Percentiles rank a stretch among this genome's conserved stretches.
These are phyloP conservation scores for Hylia prasina DNA, from an alignment of 2,113 vertebrate species.

Conservation along the genomic window DNA sequence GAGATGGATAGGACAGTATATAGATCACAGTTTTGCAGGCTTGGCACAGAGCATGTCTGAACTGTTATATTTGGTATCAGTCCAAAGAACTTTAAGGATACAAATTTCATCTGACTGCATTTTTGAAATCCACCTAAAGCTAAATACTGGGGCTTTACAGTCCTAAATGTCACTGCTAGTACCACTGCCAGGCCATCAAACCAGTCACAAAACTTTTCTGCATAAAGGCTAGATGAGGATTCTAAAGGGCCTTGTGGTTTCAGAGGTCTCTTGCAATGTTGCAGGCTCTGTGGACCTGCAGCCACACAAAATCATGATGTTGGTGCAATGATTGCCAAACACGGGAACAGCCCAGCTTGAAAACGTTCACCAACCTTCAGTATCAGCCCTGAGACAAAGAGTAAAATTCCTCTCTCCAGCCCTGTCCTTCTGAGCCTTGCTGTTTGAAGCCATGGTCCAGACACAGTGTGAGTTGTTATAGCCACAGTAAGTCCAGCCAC, in stretches of 20 bases:
- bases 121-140: neutral
- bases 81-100: neutral
- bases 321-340: neutral
- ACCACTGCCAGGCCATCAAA: neutral
- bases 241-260: neutral
- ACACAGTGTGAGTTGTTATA: neutral
- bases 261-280: neutral
- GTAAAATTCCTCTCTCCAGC: neutral
- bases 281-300: neutral
- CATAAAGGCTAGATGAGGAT: neutral
- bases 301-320: fast-evolving
- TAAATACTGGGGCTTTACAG: neutral
- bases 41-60: neutral
- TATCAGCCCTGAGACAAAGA: neutral
- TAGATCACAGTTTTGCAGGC: neutral
- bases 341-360: neutral
- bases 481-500: neutral
- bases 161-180: neutral
- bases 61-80: neutral
- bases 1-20: neutral
- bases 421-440: neutral
- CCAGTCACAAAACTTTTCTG: neutral
- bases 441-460: neutral
- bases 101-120: neutral
- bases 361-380: neutral